Evolutionary conservation across 2,888 invertebrate genomes (phyloP).

Genomic region (Brachyopa scutellaris): DNA sequence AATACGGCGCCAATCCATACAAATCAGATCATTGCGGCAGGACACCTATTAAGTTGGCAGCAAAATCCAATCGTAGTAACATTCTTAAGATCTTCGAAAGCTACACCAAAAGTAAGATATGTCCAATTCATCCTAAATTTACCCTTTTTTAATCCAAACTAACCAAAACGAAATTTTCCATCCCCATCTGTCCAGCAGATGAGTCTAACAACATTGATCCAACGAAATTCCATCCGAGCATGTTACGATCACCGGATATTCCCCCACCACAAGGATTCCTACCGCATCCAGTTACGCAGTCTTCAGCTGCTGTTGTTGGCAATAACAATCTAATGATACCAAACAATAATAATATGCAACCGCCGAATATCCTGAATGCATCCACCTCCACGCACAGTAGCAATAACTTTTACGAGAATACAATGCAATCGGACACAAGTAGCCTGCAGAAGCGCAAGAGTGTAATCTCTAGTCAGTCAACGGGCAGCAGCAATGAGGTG

Average conservation of each 20-base stretch:
- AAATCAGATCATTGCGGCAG: conserved; percentile 94
- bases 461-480: conserved; percentile 82
- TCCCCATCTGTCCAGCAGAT: conserved; percentile 75
- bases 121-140: conserved; percentile 11
- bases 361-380: conserved; percentile 78
- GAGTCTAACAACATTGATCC: conserved; percentile 81
- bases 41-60: conserved; percentile 93
- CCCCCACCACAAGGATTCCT: conserved; percentile 77
- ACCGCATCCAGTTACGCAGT: conserved; percentile 73
- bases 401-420: conserved; percentile 82
- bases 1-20: conserved; percentile 92
- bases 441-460: conserved; percentile 82
- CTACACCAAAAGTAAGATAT: conserved; percentile 82
- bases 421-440: conserved; percentile 82
- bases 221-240: conserved; percentile 80
- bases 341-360: conserved; percentile 77
- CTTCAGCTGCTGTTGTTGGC: conserved; percentile 78
- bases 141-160: conserved; percentile 62
- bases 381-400: conserved; percentile 82
- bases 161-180: conserved; percentile 56
- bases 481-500: conserved; percentile 82
- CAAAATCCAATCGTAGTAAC: conserved; percentile 94
- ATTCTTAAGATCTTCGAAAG: conserved; percentile 91
- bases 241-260: conserved; percentile 81
- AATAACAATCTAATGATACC: conserved; percentile 74